Percentiles rank a stretch among this genome's conserved stretches.
phyloP scores from a whole-genome alignment of 2,797 vertebrate species.

The Rachycentron canadum region DNA sequence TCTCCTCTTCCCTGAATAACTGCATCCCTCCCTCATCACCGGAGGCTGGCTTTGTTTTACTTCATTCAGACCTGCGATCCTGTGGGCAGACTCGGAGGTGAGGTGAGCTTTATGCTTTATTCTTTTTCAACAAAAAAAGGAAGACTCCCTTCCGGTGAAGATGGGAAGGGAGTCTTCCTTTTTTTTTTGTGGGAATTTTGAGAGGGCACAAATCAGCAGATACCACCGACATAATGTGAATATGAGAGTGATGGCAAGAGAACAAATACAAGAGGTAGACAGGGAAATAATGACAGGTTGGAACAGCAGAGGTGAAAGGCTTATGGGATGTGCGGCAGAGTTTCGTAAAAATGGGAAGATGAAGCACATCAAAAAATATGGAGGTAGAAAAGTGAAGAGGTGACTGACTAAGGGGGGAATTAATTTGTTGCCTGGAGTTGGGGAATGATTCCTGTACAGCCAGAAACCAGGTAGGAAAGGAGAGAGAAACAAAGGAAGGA shows the following conservation, averaged over 20 bases:
- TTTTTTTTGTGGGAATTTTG: conserved; percentile 57
- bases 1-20: conserved; percentile 28
- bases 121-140: too few species aligned
- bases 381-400: conserved; percentile 15
- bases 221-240: conserved; percentile 71
- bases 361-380: conserved; percentile 46
- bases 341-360: conserved; percentile 36
- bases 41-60: conserved; percentile 28
- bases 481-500: conserved; percentile 16
- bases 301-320: conserved; percentile 22
- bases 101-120: conserved; percentile 21
- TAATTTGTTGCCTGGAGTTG: conserved; percentile 70
- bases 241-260: conserved; percentile 52
- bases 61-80: conserved; percentile 36
- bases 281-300: conserved; percentile 14
- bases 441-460: conserved; percentile 61
- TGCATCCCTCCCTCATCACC: conserved; percentile 37
- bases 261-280: conserved; percentile 33
- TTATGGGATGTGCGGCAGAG: background rate
- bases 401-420: conserved; percentile 69
- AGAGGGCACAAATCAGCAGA: conserved; percentile 69
- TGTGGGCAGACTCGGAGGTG: conserved; percentile 34
- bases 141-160: too few species aligned
- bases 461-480: conserved; percentile 39
- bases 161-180: conserved; percentile 38